These are phyloP conservation scores for Nasonia oneida DNA, from an alignment of 2,888 invertebrate genomes.

Conservation along the genomic window DNA sequence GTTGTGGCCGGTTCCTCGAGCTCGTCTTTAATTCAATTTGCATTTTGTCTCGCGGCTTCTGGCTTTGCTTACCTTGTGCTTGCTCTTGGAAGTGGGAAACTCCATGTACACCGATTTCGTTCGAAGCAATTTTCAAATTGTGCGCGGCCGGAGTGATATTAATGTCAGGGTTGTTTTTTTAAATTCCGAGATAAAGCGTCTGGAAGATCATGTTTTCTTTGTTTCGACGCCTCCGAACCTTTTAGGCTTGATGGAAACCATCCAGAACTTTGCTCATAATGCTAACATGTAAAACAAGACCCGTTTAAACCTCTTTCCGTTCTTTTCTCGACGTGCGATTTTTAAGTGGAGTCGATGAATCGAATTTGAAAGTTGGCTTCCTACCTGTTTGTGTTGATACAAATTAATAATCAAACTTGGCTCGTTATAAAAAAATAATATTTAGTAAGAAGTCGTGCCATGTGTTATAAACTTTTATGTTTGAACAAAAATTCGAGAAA, in stretches of 20 bases:
- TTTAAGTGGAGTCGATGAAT: constrained; percentile 18
- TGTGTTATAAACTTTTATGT: neutral
- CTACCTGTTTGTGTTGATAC: neutral
- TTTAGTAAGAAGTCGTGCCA: neutral
- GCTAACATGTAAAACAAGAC: neutral
- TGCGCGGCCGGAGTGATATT: neutral
- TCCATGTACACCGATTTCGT: neutral
- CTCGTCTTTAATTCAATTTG: neutral
- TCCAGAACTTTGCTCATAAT: constrained; percentile 40
- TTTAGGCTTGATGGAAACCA: constrained; percentile 10
- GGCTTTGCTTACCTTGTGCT: neutral
- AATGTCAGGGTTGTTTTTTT: constrained; percentile 7
- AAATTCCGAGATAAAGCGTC: neutral
- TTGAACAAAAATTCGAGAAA: neutral
- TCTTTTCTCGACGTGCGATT: neutral
- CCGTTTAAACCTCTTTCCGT: constrained; percentile 25
- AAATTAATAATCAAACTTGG: neutral
- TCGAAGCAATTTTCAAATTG: too few relatives aligned
- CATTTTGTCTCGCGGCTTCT: neutral
- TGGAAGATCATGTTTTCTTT: constrained; percentile 13
- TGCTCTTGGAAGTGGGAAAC: neutral
- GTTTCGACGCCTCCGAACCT: constrained; percentile 27
- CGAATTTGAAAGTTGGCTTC: neutral
- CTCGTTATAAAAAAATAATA: neutral
- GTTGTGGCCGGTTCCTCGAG: neutral